Evolutionary conservation across 2,113 vertebrate species (phyloP), one percentile per base, ranked within the genome.

Genomic region (Raja brachyura): DNA sequence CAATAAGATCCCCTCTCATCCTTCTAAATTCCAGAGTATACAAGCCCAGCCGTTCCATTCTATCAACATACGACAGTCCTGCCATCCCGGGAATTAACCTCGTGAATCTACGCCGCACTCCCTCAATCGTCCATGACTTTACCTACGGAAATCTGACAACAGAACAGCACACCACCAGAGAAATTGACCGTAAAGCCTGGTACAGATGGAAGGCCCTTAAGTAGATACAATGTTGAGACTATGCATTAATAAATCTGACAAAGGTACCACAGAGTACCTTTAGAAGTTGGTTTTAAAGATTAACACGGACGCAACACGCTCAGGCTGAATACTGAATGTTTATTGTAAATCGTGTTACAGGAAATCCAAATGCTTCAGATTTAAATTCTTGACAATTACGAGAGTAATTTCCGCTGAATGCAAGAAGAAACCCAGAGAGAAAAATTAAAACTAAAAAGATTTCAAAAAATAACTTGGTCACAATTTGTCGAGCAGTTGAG

Each of bases 261-360:
- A 63, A 31, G 61, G 63, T 28, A n/a, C 59, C 39, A 54, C 81
- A 31, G 59, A 88, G 28, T 88, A 63, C 28, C 59, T 66, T 31
- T n/a, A 31, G 28, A 88, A n/a, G 13, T 28, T 22, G 10, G n/a
- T 63, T 63, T 63, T 88, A 61, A 31, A 88, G 83, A 88, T 88
- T 88, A 56, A 88, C 83, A 31, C 63, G 83, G 59, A 88, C 83
- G 83, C 83, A 88, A 88, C 59, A 88, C 83, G 59, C 83, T 88
- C 59, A 88, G 83, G 83, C 83, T 88, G 83, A 88, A 31, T 88
- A 88, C 83, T 88, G 28, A 66, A 63, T 0, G 14, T 88, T 88
- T 88, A 88, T 88, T 88, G 83, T 63, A 88, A 88, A 88, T 88
- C 59, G 61, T 63, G 31, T 88, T 88, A 88, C 83, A 88, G 83